phyloP scores from a whole-genome alignment of 2,797 vertebrate species.

The Eulemur albifrons region DNA sequence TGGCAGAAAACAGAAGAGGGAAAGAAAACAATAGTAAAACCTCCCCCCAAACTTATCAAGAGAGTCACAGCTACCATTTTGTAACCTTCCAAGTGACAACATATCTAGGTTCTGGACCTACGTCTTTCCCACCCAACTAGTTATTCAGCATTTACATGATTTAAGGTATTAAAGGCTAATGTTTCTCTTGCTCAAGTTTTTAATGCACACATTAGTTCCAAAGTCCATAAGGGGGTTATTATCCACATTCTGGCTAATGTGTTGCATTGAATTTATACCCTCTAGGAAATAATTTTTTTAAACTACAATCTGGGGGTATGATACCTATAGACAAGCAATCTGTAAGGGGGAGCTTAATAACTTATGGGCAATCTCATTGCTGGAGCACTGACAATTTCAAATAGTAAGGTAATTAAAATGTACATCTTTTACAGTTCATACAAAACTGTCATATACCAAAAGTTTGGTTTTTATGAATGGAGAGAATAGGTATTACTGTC shows the following conservation, averaged over 20 bases:
- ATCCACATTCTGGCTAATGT: not conserved
- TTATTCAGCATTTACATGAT: slow-evolving; percentile 23
- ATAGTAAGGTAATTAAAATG: not conserved
- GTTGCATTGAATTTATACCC: not conserved
- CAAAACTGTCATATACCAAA: not conserved
- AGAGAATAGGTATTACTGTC: not conserved
- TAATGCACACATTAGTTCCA: slow-evolving; percentile 9
- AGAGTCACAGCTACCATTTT: not conserved
- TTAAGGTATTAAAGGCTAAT: not conserved
- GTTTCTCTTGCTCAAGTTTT: not conserved
- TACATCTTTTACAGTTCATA: not conserved
- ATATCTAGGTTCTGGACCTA: not conserved
- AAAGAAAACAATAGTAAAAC: not conserved
- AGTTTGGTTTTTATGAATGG: not conserved
- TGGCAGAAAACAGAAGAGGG: slow-evolving; percentile 10
- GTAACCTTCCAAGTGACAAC: not conserved
- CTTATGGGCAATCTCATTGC: not conserved
- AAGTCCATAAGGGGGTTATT: slow-evolving; percentile 1
- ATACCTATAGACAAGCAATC: not conserved
- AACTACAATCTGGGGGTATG: not conserved
- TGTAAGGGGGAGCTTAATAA: not conserved
- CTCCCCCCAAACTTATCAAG: not conserved
- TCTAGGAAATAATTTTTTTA: slow-evolving; percentile 34
- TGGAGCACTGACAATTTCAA: not conserved
- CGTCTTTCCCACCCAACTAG: not conserved